These are phyloP conservation scores for Pontoporia blainvillei DNA, from an alignment of 2,113 vertebrate species.

Conservation along the genomic window DNA sequence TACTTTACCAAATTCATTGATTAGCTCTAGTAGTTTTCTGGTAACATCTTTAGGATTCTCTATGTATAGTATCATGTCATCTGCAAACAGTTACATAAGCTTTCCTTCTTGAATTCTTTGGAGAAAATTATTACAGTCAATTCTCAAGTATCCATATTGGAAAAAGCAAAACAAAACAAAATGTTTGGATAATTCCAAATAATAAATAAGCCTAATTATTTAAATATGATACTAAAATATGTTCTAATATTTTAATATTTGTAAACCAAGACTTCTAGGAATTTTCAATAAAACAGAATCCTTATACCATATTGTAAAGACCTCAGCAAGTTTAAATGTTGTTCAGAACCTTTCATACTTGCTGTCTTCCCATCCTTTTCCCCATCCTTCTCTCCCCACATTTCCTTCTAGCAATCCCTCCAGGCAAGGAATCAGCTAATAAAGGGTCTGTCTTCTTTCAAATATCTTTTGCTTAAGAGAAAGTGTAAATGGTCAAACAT, in stretches of 20 bases:
- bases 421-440: not conserved
- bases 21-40: too few species aligned
- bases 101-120: not conserved
- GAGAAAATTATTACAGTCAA: not conserved
- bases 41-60: too few species aligned
- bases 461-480: not conserved
- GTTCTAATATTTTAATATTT: constrained; percentile 6
- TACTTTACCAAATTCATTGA: too few species aligned
- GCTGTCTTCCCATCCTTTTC: not conserved
- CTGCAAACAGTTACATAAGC: not conserved
- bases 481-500: not conserved
- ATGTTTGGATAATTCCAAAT: not conserved
- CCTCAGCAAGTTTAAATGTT: not conserved
- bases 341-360: not conserved
- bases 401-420: not conserved
- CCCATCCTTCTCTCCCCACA: not conserved
- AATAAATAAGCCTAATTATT: not conserved
- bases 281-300: not conserved
- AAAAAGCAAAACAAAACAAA: not conserved
- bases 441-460: not conserved
- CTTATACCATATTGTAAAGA: not conserved
- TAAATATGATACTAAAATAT: not conserved
- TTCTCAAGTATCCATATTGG: not conserved
- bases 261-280: not conserved
- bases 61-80: too few species aligned